Evolutionary conservation across 2,113 vertebrate species (phyloP).

Genomic region (Pseudonaja textilis): DNA sequence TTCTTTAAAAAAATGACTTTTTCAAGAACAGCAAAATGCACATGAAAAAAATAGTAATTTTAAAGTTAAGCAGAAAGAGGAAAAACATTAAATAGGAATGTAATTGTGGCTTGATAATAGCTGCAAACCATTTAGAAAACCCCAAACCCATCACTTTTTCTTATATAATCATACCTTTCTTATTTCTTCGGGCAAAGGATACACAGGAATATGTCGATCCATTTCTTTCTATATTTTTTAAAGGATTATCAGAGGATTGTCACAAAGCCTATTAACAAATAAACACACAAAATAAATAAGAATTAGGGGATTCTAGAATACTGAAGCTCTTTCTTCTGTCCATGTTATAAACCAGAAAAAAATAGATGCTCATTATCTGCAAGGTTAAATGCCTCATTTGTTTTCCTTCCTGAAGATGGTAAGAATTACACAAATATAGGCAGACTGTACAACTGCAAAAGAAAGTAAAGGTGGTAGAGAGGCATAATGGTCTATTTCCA

Average conservation of each 20-base stretch:
- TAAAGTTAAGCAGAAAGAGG: neutral
- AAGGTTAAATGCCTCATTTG: neutral
- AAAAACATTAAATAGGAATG: neutral
- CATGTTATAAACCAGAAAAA: neutral
- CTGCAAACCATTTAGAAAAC: neutral
- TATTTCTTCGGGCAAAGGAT: slow-evolving; percentile 69
- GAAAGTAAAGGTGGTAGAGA: neutral
- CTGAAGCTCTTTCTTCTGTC: neutral
- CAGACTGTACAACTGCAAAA: neutral
- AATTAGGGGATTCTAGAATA: neutral
- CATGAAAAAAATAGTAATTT: neutral
- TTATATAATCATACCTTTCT: slow-evolving; percentile 62
- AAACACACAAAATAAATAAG: slow-evolving; percentile 19
- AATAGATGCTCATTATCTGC: neutral
- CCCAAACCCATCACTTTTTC: neutral
- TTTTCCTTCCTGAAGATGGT: neutral
- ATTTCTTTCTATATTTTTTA: slow-evolving; percentile 44
- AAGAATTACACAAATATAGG: neutral
- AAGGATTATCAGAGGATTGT: neutral
- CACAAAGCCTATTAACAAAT: slow-evolving; percentile 38
- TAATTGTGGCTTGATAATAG: neutral
- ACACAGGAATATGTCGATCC: slow-evolving; percentile 63
- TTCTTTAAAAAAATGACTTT: neutral
- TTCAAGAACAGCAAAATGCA: neutral
- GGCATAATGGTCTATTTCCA: neutral